phyloP scores from a whole-genome alignment of 1,140 invertebrate genomes.

The Helicoverpa zea region DNA sequence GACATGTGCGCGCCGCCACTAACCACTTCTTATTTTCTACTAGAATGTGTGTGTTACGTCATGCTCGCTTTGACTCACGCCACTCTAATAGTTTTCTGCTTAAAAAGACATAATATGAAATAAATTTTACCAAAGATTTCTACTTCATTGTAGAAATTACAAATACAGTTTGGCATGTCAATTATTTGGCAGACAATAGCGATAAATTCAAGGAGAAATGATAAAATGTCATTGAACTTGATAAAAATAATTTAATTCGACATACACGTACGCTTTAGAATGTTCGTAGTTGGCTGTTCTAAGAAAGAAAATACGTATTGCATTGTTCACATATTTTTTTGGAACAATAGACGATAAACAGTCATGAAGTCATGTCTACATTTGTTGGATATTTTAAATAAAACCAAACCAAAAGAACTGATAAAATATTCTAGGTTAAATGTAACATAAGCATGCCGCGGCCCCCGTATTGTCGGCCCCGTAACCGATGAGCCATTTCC shows the following conservation, averaged over 20 bases:
- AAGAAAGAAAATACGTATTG: conserved; percentile 13
- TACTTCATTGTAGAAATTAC: neutral
- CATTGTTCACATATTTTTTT: conserved; percentile 25
- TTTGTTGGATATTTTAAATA: neutral
- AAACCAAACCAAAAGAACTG: neutral
- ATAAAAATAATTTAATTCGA: conserved; percentile 67
- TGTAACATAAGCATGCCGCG: conserved; percentile 22
- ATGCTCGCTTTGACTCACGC: conserved; percentile 20
- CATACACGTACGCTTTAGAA: conserved; percentile 6
- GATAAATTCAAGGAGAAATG: conserved; percentile 81
- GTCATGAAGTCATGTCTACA: conserved; percentile 1
- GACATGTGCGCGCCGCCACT: conserved; percentile 23
- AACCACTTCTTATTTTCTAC: conserved; percentile 29
- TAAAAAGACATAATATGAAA: no score
- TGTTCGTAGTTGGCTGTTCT: conserved; percentile 1
- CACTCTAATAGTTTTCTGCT: neutral
- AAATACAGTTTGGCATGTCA: conserved; percentile 45
- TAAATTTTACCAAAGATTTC: conserved; percentile 1
- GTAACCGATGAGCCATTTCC: conserved; percentile 69
- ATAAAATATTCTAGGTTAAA: neutral
- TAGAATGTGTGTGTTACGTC: conserved; percentile 22
- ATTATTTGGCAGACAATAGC: conserved; percentile 62
- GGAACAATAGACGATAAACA: conserved; percentile 27
- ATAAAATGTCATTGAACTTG: conserved; percentile 83
- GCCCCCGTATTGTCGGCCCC: conserved; percentile 52